phyloP scores from a whole-genome alignment of 2,888 invertebrate genomes.

The Octonoba sinensis region DNA sequence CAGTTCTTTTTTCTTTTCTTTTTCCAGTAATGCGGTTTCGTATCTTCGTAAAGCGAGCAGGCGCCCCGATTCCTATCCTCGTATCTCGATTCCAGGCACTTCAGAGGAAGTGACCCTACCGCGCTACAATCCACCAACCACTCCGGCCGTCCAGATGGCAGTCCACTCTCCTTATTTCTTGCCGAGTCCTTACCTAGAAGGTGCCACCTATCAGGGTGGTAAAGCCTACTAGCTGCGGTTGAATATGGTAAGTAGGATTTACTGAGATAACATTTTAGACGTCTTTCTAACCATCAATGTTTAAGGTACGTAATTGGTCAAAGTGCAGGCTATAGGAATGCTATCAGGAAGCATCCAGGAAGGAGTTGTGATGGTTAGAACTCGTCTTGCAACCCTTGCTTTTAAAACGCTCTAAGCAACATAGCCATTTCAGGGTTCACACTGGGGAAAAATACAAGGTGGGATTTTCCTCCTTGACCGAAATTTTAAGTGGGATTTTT shows the following conservation, averaged over 20 bases:
- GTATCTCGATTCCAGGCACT: background rate
- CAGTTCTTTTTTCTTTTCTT: too few species aligned
- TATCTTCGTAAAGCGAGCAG: background rate
- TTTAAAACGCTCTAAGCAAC: too few species aligned
- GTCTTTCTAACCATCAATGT: background rate
- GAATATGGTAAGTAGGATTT: constrained; percentile 6
- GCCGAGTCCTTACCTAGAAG: constrained; percentile 19
- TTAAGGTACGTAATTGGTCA: too few species aligned
- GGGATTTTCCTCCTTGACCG: too few species aligned
- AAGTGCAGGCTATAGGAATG: too few species aligned
- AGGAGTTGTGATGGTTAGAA: too few species aligned
- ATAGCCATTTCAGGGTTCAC: too few species aligned
- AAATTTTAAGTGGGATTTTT: too few species aligned
- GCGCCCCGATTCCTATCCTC: background rate
- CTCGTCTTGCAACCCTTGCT: too few species aligned
- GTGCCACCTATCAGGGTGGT: constrained; percentile 23
- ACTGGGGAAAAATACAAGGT: too few species aligned
- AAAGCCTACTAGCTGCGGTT: constrained; percentile 23
- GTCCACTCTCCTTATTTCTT: constrained; percentile 26
- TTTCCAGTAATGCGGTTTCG: background rate
- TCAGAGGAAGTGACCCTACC: background rate
- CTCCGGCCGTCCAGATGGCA: constrained; percentile 21
- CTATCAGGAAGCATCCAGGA: too few species aligned
- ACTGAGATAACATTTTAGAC: too few species aligned
- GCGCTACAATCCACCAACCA: background rate